Percentiles rank a stretch among this genome's conserved stretches.
These are phyloP conservation scores for Drosophila carrolli DNA, from an alignment of 1,140 invertebrate species.

Conservation along the genomic window DNA sequence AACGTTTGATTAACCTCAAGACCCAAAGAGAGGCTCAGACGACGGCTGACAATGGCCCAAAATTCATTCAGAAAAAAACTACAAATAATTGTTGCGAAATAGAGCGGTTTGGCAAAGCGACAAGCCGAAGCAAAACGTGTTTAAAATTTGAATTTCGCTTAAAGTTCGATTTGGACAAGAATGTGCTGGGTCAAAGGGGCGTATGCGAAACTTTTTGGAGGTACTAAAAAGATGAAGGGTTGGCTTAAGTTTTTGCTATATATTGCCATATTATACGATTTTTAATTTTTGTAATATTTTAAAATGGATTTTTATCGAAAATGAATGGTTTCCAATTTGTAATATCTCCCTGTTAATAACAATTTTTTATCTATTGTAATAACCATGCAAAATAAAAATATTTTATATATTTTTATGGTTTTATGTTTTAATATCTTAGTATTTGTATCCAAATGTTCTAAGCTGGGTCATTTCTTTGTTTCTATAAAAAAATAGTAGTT, in stretches of 20 bases:
- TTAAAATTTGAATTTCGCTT: constrained; percentile 42
- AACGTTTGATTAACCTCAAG: constrained; percentile 78
- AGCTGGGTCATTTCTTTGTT: no score
- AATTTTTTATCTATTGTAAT: no score
- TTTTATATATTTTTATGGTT: no score
- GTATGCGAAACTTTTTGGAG: constrained; percentile 46
- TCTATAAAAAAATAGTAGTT: no score
- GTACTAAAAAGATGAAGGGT: neutral
- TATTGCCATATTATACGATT: no score
- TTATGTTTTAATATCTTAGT: no score
- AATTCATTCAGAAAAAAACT: constrained; percentile 57
- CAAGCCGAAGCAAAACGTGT: constrained; percentile 60
- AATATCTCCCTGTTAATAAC: no score
- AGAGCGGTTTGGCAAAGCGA: constrained; percentile 61
- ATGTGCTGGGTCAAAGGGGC: constrained; percentile 62
- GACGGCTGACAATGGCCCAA: constrained; percentile 68
- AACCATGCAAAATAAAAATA: no score
- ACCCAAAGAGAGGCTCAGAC: constrained; percentile 50
- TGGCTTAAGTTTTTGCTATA: no score
- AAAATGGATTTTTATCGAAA: neutral
- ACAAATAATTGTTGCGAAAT: constrained; percentile 76
- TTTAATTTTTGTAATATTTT: no score
- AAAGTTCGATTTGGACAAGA: constrained; percentile 36
- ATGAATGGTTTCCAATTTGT: no score
- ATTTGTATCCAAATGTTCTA: no score